Evolutionary conservation across 2,797 vertebrate genomes (phyloP), one percentile per base, ranked within the genome.

Genomic region (Potorous gilbertii): DNA sequence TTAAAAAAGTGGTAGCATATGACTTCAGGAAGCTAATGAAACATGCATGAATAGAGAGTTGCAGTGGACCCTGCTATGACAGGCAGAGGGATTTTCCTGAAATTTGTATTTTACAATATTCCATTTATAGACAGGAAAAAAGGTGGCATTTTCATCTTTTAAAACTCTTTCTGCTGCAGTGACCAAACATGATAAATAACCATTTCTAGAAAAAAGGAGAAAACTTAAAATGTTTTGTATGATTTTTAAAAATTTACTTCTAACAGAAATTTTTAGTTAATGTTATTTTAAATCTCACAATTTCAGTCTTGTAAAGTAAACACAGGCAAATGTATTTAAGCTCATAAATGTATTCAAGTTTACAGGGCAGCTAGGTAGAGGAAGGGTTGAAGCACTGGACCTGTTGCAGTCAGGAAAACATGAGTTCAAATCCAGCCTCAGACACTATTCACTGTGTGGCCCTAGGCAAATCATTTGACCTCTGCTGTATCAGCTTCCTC

Each of bases 21-120:
- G 55, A 90, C 89, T 97, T 94, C 52, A 95, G 66, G 52, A 96
- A 94, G 21, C 40, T 31, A 93, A 95, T 0, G 4, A 93, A 96
- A 95, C 2, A 94, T 94, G 40, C 21, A 93, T 52, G 56, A 96
- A 91, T 50, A 92, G 95, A 56, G 2, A 93, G 92, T 14, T 94
- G 55, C 55, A 90, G 6, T 28, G 93, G 46, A 29, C 54, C 34
- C 52, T 92, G 91, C 46, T 34, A 94, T 90, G 10, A 95, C 56
- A 0, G 90, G 90, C 92, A 95, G 24, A 27, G 90, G 52, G 91
- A n/a, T 18, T 54, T 97, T 94, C 54, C 27, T 54, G 56, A 96
- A 40, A 95, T 50, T 56, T 52, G 90, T 54, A 52, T 46, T 54
- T 89, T 91, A 50, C 93, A 95, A 93, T 21, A 21, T 93, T 94